These are phyloP conservation scores for Lepisosteus osseus DNA, from an alignment of 2,113 vertebrate genomes.

Conservation along the genomic window DNA sequence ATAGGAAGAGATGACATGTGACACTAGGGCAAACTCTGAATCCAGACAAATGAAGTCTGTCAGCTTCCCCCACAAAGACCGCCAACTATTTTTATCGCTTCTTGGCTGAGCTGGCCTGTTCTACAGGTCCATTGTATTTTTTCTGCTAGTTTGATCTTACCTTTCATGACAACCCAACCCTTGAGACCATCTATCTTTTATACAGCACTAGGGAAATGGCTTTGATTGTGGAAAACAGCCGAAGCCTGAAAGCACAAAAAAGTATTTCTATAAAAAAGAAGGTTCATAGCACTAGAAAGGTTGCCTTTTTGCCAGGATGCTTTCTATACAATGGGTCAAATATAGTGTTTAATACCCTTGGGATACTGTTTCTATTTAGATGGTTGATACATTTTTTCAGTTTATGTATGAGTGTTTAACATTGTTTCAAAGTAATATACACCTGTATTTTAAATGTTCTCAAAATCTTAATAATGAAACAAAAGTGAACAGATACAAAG, in stretches of 20 bases:
- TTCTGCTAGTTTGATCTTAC: constrained; percentile 69
- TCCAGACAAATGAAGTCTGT: constrained; percentile 75
- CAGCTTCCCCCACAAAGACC: constrained; percentile 65
- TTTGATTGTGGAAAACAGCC: constrained; percentile 31
- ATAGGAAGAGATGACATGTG: constrained; percentile 53
- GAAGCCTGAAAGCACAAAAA: constrained; percentile 5
- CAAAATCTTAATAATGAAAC: no score
- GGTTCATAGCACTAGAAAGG: not conserved
- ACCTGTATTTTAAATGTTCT: no score
- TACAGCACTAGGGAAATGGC: constrained; percentile 36
- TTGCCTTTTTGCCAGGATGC: not conserved
- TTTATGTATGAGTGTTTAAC: no score
- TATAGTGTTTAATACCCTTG: constrained; percentile 20
- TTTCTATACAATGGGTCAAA: not conserved
- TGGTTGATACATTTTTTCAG: constrained; percentile 2
- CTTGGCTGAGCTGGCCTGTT: constrained; percentile 64
- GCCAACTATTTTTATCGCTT: constrained; percentile 61
- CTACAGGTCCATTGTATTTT: constrained; percentile 69
- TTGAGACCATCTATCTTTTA: constrained; percentile 73
- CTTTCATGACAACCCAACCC: constrained; percentile 74
- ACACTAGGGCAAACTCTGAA: constrained; percentile 59
- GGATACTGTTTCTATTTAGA: constrained; percentile 39
- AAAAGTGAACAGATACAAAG: no score
- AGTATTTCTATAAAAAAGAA: constrained; percentile 20
- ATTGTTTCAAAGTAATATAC: no score